Conservation (phyloP, 2,113 vertebrate genomes). For the Sciurus niger region DNA sequence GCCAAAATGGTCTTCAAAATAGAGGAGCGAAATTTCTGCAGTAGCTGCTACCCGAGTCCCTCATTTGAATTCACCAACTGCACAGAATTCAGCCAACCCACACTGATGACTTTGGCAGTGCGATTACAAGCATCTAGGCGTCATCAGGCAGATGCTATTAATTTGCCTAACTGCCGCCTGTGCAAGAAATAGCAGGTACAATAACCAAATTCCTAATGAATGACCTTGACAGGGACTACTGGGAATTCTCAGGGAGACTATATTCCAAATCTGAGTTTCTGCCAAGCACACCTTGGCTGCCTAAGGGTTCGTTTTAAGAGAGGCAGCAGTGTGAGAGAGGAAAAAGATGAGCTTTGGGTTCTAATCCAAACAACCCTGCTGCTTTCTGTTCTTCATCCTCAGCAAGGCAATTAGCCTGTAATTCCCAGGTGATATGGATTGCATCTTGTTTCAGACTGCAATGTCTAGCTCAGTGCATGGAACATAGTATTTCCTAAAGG, state of each 20-base stretch:
- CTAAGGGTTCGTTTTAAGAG: background rate
- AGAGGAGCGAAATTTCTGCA: background rate
- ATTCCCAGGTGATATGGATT: background rate
- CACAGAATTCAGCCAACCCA: background rate
- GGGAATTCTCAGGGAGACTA: background rate
- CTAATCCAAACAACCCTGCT: background rate
- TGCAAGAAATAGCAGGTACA: slow-evolving; percentile 64
- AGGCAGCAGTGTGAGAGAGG: background rate
- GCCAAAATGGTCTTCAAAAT: background rate
- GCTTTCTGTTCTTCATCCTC: accelerated
- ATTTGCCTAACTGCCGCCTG: slow-evolving; percentile 70
- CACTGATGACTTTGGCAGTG: background rate
- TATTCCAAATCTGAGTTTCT: background rate
- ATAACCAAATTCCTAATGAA: slow-evolving; percentile 54
- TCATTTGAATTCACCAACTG: background rate
- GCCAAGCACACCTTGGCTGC: accelerated
- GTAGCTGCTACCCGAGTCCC: background rate
- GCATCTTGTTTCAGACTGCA: background rate
- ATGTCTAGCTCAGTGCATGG: background rate
- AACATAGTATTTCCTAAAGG: background rate
- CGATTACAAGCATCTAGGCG: slow-evolving; percentile 53
- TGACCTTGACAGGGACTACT: background rate
- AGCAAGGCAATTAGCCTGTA: accelerated
- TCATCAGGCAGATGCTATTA: slow-evolving; percentile 56
- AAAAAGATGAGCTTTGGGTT: background rate